Percentiles rank a stretch among this genome's conserved stretches.
Evolutionary conservation across 64 coral and sea anemone species (phyloP).

Genomic region (Dendrophyllia cribrosa): DNA sequence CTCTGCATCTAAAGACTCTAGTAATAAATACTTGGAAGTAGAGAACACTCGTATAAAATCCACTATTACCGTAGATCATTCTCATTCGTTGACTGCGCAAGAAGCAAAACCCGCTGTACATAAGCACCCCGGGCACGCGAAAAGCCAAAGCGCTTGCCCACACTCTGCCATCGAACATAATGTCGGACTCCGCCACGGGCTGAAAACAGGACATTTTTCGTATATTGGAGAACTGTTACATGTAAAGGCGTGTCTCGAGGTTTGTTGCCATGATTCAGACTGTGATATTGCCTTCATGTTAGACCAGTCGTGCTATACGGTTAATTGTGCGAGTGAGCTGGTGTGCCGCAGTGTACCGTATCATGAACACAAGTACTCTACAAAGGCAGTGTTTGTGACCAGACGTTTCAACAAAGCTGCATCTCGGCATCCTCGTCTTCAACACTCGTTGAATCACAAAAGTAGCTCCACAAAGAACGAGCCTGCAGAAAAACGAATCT

Average conservation of each 20-base stretch:
- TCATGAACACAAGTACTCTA: conserved; percentile 36
- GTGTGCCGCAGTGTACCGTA: conserved; percentile 27
- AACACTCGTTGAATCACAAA: background rate
- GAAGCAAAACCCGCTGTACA: background rate
- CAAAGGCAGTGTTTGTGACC: conserved; percentile 31
- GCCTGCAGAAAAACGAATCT: background rate
- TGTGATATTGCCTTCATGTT: conserved; percentile 82
- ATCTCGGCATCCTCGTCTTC: background rate
- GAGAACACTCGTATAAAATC: background rate
- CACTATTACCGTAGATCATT: too few relatives aligned
- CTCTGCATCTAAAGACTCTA: background rate
- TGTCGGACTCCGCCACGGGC: conserved; percentile 23
- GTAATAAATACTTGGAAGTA: background rate
- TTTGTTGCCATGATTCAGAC: conserved; percentile 21
- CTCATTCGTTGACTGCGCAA: background rate
- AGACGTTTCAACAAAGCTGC: conserved; percentile 47
- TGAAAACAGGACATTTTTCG: conserved; percentile 50
- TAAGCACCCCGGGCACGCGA: background rate
- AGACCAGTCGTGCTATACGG: conserved; percentile 62
- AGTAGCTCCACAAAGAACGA: background rate
- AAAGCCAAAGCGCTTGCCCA: conserved; percentile 8
- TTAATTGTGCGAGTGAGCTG: conserved; percentile 22
- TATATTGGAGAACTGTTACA: conserved; percentile 48
- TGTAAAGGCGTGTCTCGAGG: conserved; percentile 36
- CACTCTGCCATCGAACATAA: conserved; percentile 14